A percentile compares a stretch with the other conserved stretches of the same genome.
Conservation (phyloP, 2,113 vertebrate species). For the Silurus meridionalis region DNA sequence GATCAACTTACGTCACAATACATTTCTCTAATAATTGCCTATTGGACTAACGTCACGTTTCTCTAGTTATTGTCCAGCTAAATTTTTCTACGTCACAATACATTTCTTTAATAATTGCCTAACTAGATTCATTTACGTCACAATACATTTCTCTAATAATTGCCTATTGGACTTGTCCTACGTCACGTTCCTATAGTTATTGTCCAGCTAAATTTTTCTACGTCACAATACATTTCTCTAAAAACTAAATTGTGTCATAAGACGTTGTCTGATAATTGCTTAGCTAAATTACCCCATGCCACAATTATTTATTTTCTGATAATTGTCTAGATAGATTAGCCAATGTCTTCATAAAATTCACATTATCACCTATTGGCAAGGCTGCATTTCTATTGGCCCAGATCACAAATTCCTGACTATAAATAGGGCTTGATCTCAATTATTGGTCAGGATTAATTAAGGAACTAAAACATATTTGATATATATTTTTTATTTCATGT, state of each 20-base stretch:
- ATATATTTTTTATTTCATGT: too few species aligned
- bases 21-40: not conserved
- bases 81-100: not conserved
- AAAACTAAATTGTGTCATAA: too few species aligned
- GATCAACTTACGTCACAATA: not conserved
- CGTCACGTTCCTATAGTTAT: too few species aligned
- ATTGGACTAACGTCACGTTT: too few species aligned
- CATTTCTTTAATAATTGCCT: not conserved
- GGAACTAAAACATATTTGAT: not conserved
- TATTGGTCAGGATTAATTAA: not conserved
- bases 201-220: not conserved
- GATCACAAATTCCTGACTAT: not conserved
- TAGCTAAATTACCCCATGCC: too few species aligned
- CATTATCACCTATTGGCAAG: not conserved
- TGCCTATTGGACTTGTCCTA: not conserved
- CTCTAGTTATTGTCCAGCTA: not conserved
- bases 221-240: not conserved
- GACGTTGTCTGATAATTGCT: not conserved
- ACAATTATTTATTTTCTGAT: not conserved
- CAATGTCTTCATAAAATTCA: not conserved
- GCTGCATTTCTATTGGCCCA: not conserved
- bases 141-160: not conserved
- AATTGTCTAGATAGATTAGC: not conserved
- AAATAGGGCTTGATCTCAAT: not conserved
- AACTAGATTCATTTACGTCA: not conserved